Evolutionary conservation across 2,888 invertebrate species (phyloP).

Genomic region (Drosophila melanosoma): DNA sequence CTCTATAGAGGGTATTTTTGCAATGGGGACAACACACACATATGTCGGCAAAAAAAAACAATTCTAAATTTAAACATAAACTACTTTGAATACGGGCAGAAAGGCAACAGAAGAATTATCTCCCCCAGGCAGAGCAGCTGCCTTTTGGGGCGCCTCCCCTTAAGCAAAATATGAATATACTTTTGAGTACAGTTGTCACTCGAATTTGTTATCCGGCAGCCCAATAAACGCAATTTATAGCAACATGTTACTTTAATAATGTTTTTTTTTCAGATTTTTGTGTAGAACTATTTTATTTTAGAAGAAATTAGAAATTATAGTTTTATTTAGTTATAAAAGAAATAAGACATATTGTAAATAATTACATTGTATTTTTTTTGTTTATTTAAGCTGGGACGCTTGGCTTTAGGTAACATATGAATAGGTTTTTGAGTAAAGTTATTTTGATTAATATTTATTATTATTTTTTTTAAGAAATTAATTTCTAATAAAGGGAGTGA

Average conservation of each 20-base stretch:
- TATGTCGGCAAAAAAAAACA: slow-evolving; percentile 36
- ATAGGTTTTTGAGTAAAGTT: too few species aligned
- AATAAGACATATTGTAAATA: too few species aligned
- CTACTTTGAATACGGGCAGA: slow-evolving; percentile 38
- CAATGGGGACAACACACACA: slow-evolving; percentile 36
- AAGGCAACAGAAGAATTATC: slow-evolving; percentile 37
- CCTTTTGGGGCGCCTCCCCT: slow-evolving; percentile 38
- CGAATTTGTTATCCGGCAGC: background rate
- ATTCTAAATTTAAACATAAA: slow-evolving; percentile 66
- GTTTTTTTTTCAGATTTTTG: background rate
- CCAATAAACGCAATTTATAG: background rate
- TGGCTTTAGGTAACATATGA: slow-evolving; percentile 39
- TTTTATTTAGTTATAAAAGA: too few species aligned
- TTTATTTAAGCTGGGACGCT: slow-evolving; percentile 12
- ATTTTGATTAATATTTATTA: too few species aligned
- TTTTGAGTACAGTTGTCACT: slow-evolving; percentile 6
- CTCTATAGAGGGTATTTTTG: slow-evolving; percentile 34
- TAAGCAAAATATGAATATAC: slow-evolving; percentile 55
- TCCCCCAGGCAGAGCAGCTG: slow-evolving; percentile 67
- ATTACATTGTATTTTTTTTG: slow-evolving; percentile 6
- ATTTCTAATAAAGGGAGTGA: background rate
- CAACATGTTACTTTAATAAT: background rate
- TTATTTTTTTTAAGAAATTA: background rate
- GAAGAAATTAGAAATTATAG: background rate
- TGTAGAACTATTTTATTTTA: background rate